phyloP scores from a whole-genome alignment of 2,888 invertebrate genomes.

The Pimpla rufipes region DNA sequence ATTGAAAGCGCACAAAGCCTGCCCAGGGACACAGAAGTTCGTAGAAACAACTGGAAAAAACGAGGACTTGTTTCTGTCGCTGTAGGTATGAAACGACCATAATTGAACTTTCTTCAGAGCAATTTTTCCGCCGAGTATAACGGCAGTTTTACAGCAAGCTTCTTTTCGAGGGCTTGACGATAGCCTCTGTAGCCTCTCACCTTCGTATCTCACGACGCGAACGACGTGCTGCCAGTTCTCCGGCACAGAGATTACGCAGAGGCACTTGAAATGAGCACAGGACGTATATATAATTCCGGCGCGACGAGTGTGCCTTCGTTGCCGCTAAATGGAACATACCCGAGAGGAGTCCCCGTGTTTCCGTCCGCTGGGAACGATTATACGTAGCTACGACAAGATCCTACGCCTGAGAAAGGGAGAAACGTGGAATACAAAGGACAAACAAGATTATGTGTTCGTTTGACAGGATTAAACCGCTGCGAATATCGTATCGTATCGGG shows the following conservation, averaged over 20 bases:
- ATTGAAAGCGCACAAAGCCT: too few species aligned
- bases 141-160: neutral
- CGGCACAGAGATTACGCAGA: conserved; percentile 2
- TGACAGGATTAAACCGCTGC: too few species aligned
- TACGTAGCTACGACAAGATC: neutral
- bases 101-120: neutral
- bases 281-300: neutral
- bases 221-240: neutral
- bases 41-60: neutral
- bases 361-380: neutral
- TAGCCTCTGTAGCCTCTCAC: neutral
- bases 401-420: neutral
- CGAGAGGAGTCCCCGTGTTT: neutral
- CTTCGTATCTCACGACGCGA: neutral
- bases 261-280: neutral
- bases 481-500: too few species aligned
- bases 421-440: neutral
- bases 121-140: neutral
- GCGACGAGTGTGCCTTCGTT: neutral
- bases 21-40: neutral
- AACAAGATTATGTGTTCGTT: too few species aligned
- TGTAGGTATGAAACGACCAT: neutral
- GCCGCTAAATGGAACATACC: neutral
- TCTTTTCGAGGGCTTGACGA: neutral
- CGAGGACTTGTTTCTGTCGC: neutral